These are phyloP conservation scores for Hetaerina titia DNA, from an alignment of 2,888 invertebrate species.

Conservation along the genomic window DNA sequence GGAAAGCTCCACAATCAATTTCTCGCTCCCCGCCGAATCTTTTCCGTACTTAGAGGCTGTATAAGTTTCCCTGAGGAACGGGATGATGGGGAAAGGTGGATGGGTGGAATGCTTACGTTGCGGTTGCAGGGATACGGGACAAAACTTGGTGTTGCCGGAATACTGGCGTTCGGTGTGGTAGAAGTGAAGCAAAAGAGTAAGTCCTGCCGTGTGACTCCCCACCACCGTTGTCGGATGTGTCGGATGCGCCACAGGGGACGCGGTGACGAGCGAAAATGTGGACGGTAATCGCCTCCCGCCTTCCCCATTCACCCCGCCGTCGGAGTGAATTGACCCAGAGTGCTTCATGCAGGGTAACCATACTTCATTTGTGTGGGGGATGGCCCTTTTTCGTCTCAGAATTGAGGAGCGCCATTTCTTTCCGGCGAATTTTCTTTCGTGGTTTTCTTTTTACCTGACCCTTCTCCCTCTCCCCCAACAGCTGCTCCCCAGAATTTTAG, in stretches of 20 bases:
- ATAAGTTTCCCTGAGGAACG: background rate
- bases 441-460: too few species aligned
- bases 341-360: too few species aligned
- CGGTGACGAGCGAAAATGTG: background rate
- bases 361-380: too few species aligned
- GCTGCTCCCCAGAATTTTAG: too few species aligned
- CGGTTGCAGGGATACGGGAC: background rate
- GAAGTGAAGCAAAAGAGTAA: background rate
- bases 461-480: too few species aligned
- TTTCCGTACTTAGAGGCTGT: background rate
- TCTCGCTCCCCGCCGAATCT: background rate
- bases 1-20: conserved; percentile 42
- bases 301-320: too few species aligned
- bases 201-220: background rate
- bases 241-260: background rate
- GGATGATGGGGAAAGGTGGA: background rate
- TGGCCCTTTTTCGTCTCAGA: too few species aligned
- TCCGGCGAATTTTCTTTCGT: too few species aligned
- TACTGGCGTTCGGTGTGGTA: background rate
- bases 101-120: background rate
- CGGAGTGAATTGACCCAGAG: too few species aligned
- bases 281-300: too few species aligned
- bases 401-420: too few species aligned
- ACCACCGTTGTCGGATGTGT: background rate
- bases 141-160: background rate